A percentile compares a stretch with the other conserved stretches of the same genome.
Evolutionary conservation across 2,888 invertebrate genomes (phyloP).

Genomic region (Oligia fasciuncula): DNA sequence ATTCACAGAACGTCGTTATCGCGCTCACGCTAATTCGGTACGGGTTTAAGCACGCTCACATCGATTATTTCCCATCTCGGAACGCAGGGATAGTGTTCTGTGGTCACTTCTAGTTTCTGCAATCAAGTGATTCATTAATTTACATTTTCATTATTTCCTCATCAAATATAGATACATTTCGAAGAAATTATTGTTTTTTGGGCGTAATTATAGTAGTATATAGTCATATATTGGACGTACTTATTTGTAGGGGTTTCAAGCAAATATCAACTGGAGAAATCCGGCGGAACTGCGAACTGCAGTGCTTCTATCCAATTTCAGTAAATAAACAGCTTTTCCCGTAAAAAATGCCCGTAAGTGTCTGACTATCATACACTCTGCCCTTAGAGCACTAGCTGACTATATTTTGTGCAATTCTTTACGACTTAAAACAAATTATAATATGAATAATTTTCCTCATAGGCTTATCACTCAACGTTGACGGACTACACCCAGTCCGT

Average conservation of each 20-base stretch:
- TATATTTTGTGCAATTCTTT: background rate
- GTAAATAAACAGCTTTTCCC: constrained; percentile 6
- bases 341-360: constrained; percentile 50
- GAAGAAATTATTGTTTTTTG: background rate
- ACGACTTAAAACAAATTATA: background rate
- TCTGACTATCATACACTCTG: background rate
- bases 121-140: constrained; percentile 44
- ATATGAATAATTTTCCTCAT: constrained; percentile 46
- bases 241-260: background rate
- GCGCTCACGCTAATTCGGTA: too few relatives aligned
- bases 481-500: constrained; percentile 93
- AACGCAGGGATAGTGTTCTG: too few relatives aligned
- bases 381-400: background rate
- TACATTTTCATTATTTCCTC: constrained; percentile 32
- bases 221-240: background rate
- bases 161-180: background rate
- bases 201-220: background rate
- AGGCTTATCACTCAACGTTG: constrained; percentile 99
- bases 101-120: too few relatives aligned
- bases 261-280: background rate
- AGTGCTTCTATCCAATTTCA: constrained; percentile 9
- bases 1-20: too few relatives aligned
- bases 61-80: too few relatives aligned
- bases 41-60: too few relatives aligned
- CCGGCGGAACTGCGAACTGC: constrained; percentile 14